Base-by-base conservation (phyloP, 1,140 invertebrate genomes). In the Drosophila aff. region DNA sequence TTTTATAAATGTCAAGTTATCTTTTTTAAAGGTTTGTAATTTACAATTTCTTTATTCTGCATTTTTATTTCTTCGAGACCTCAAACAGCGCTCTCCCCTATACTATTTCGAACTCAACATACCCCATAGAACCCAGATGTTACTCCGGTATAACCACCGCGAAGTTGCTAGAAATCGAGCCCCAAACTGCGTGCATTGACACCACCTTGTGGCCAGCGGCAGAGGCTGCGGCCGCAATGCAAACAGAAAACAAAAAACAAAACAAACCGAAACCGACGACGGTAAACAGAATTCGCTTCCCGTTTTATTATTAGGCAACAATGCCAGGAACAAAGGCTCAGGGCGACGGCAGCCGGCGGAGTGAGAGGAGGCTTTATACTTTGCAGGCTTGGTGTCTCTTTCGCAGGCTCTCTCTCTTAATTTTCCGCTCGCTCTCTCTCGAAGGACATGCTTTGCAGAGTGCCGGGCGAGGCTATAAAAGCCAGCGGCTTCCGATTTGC, bases 401-500 rank as follows among this genome's bases (percentile, higher is more conserved):
- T 21, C 11, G 31, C 21, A 40, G 23, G 49, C 28, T 15, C 21
- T 58, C 52, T n/a, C 59, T 38, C 38, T 40, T 55, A 55, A 8
- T 8, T 18, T 11, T 3, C 21, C 21, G 10, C 28, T 26, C 38
- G 15, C 15, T 43, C 44, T 57, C 43, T 67, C 13, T 43, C 47
- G 38, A 63, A 59, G 57, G 72, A n/a, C 40, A 18, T 55, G 53
- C 33, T 64, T 66, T 80, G 77, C 77, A 79, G 78, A 55, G 41
- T 73, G 44, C 85, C 84, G 85, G 67, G 64, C 76, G 81, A 90
- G 85, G 71, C 86, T 90, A 90, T 90, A 90, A 85, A 90, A 90
- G 85, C 26, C 66, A 64, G 75, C 82, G 85, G 86, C 85, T 47
- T 60, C 40, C 64, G 31, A 90, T 71, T 68, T 80, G 85, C 85